Conservation (phyloP, 2,888 invertebrate species). For the Elysia crispata region DNA sequence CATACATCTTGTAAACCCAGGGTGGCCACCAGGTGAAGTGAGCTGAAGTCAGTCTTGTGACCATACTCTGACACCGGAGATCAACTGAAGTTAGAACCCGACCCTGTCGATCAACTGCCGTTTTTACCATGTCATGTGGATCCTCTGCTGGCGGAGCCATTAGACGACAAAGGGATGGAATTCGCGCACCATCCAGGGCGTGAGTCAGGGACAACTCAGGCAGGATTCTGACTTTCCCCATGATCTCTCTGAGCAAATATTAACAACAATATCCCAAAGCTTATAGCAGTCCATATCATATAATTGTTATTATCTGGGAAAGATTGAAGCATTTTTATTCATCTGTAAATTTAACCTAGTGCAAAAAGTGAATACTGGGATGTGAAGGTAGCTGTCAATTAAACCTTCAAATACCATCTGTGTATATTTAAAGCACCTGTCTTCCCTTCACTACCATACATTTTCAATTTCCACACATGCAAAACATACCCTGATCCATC, state of each 20-base stretch:
- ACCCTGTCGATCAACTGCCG: conserved; percentile 70
- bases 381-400: too few relatives aligned
- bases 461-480: too few relatives aligned
- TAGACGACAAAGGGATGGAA: conserved; percentile 66
- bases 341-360: too few relatives aligned
- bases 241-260: conserved; percentile 77
- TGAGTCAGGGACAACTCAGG: conserved; percentile 83
- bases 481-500: too few relatives aligned
- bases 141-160: conserved; percentile 35
- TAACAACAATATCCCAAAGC: too few relatives aligned
- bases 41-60: conserved; percentile 71
- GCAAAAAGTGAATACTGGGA: too few relatives aligned
- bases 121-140: conserved; percentile 54
- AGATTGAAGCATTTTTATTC: background rate
- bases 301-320: too few relatives aligned
- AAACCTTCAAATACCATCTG: too few relatives aligned
- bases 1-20: conserved; percentile 84
- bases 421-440: too few relatives aligned
- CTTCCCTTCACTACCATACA: too few relatives aligned
- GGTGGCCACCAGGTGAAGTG: conserved; percentile 83
- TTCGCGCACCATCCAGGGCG: conserved; percentile 79
- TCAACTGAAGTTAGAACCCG: conserved; percentile 62
- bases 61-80: conserved; percentile 55
- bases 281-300: too few relatives aligned
- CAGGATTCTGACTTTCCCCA: conserved; percentile 83